These are phyloP conservation scores for Peribatodes rhomboidaria DNA, from an alignment of 2,888 invertebrate species.

Conservation along the genomic window DNA sequence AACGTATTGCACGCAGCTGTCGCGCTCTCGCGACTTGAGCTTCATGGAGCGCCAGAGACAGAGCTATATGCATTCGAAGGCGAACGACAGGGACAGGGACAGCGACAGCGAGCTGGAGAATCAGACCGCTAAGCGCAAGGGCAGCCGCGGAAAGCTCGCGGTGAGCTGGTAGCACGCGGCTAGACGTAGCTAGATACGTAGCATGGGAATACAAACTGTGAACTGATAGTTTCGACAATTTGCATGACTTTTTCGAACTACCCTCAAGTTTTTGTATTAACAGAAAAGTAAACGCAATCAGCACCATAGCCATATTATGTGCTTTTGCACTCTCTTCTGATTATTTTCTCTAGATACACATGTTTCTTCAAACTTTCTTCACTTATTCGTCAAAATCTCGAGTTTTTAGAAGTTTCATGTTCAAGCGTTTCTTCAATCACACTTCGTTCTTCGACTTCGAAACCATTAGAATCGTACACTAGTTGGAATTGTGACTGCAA, in stretches of 20 bases:
- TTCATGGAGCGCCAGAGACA: constrained; percentile 84
- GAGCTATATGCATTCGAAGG: constrained; percentile 84
- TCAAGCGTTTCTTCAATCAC: neutral
- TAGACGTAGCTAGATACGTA: constrained; percentile 32
- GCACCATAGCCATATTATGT: neutral
- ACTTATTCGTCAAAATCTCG: too few relatives aligned
- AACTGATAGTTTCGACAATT: constrained; percentile 32
- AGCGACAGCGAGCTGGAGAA: constrained; percentile 96
- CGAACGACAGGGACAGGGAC: constrained; percentile 87
- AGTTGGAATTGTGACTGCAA: too few relatives aligned
- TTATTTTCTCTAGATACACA: too few relatives aligned
- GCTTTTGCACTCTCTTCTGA: neutral
- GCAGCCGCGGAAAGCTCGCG: constrained; percentile 90
- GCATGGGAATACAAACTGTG: constrained; percentile 65
- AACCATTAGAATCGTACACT: too few relatives aligned
- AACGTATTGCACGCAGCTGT: constrained; percentile 81
- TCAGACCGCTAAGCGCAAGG: constrained; percentile 82
- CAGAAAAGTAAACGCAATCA: neutral
- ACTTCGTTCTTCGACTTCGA: neutral
- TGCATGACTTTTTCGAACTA: constrained; percentile 15
- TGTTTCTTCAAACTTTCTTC: too few relatives aligned
- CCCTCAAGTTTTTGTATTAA: constrained; percentile 5
- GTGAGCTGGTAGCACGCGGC: constrained; percentile 87
- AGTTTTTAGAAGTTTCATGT: too few relatives aligned
- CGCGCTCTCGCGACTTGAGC: constrained; percentile 81